phyloP scores from a whole-genome alignment of 2,888 invertebrate genomes.

The Alloscopus bannaensis region DNA sequence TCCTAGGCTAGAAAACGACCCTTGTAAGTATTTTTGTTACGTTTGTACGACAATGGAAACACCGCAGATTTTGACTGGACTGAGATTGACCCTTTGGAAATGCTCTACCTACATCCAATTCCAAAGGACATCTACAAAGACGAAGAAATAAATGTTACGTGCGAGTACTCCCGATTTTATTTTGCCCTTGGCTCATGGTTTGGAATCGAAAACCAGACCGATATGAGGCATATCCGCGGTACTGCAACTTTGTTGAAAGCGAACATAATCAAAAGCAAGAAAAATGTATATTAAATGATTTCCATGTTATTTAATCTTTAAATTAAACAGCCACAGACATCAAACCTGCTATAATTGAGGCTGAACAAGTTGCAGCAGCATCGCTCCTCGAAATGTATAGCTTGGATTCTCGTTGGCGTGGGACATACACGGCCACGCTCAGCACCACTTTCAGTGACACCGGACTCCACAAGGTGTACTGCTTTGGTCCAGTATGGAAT shows the following conservation, averaged over 20 bases:
- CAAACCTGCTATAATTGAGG: conserved; percentile 14
- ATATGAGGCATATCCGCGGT: conserved; percentile 19
- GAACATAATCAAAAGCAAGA: neutral
- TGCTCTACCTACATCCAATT: conserved; percentile 38
- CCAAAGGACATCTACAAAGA: conserved; percentile 2
- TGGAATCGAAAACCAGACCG: conserved; percentile 14
- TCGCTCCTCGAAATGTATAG: neutral
- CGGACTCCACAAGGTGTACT: conserved; percentile 18
- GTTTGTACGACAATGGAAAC: neutral
- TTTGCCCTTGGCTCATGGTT: conserved; percentile 50
- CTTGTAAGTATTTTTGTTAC: neutral
- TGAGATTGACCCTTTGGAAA: conserved; percentile 19
- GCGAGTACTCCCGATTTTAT: conserved; percentile 50
- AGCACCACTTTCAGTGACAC: neutral
- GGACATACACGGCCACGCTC: conserved; percentile 5
- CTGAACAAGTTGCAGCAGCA: neutral
- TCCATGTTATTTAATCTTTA: too few relatives aligned
- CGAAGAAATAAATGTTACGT: conserved; percentile 26
- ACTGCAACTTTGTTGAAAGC: neutral
- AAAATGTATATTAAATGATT: neutral
- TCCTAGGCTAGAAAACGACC: neutral
- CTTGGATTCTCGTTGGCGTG: conserved; percentile 2
- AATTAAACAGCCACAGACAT: conserved; percentile 6
- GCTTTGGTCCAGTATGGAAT: conserved; percentile 56
- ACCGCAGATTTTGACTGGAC: conserved; percentile 53